Evolutionary conservation across 1,140 invertebrate genomes (phyloP).

Genomic region (Pseudomyrmex cubaensis): DNA sequence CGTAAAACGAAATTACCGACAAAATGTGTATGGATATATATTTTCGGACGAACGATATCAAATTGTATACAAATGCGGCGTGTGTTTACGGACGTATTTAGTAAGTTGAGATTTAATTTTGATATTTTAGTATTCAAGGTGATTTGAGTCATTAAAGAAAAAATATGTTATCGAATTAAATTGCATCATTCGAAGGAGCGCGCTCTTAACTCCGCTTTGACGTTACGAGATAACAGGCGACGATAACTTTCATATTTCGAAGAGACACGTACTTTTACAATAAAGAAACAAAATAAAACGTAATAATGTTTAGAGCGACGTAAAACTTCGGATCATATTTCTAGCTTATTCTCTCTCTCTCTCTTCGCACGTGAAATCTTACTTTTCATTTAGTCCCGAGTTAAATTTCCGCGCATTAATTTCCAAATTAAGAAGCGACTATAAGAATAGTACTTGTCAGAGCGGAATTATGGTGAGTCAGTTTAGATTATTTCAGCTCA

Average conservation of each 20-base stretch:
- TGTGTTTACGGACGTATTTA: no score
- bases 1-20: background rate
- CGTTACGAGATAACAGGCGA: conserved; percentile 14
- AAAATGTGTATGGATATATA: background rate
- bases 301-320: no score
- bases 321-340: no score
- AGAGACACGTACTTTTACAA: background rate
- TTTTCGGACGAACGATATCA: no score
- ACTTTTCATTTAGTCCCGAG: conserved; percentile 7
- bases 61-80: background rate
- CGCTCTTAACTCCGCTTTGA: conserved; percentile 9
- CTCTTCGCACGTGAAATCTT: background rate
- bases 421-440: background rate
- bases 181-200: background rate
- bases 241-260: conserved; percentile 1
- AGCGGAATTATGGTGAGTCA: background rate
- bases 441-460: conserved; percentile 27
- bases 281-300: no score
- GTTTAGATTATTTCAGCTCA: conserved; percentile 33
- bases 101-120: no score
- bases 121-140: no score
- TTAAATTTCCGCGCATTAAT: conserved; percentile 29
- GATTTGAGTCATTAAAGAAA: no score
- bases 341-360: no score
- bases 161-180: conserved; percentile 3